Conservation (phyloP, 2,113 vertebrate genomes). For the Coptodon rendalli region DNA sequence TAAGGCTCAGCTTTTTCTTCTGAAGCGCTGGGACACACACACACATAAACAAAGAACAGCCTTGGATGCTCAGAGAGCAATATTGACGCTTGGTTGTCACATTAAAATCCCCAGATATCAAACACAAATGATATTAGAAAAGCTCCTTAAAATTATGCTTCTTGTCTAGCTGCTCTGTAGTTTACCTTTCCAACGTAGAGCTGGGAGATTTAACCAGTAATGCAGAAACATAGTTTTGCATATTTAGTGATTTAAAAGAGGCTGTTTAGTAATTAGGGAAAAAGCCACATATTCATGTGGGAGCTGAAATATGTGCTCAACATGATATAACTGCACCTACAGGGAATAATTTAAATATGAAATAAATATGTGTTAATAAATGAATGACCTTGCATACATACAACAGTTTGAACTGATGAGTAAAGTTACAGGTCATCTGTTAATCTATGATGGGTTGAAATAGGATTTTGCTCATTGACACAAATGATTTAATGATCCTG, state of each 20-base stretch:
- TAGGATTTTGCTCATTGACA: background rate
- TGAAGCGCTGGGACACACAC: constrained; percentile 21
- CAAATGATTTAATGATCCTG: background rate
- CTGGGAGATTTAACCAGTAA: background rate
- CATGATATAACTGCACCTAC: background rate
- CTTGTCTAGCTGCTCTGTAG: background rate
- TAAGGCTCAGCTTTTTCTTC: constrained; percentile 40
- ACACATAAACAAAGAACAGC: constrained; percentile 15
- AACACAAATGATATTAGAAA: constrained; percentile 10
- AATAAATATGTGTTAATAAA: background rate
- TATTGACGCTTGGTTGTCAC: constrained; percentile 25
- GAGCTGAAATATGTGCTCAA: background rate
- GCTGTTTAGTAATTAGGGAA: background rate
- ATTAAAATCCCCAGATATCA: constrained; percentile 20
- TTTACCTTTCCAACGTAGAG: background rate
- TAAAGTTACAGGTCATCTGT: background rate
- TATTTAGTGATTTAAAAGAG: background rate
- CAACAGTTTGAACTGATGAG: background rate
- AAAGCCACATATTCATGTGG: background rate
- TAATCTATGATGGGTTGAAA: background rate
- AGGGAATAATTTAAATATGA: background rate
- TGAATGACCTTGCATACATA: background rate
- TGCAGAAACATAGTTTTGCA: background rate
- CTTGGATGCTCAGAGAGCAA: constrained; percentile 18
- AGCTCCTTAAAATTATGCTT: background rate